Evolutionary conservation across 1,140 invertebrate genomes (phyloP), one percentile per base, ranked within the genome.

Genomic region (Drosophila quadrilineata): DNA sequence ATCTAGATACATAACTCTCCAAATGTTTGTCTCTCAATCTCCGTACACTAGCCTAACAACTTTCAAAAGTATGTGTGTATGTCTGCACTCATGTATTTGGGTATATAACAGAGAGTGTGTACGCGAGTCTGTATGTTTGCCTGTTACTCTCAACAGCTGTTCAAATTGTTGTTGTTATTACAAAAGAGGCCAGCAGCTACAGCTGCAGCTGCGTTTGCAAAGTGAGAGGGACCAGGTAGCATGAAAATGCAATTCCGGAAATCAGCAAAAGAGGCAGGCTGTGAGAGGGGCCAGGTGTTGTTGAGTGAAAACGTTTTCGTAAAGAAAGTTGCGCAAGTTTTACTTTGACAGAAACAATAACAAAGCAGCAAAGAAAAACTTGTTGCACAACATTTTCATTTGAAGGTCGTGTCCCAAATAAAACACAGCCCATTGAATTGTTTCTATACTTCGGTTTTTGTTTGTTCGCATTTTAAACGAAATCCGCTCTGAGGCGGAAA

Each of bases 341-440:
- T 65, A 17, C 52, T 24, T 57, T 56, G 41, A 6, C 52, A 40
- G n/a, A n/a, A n/a, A 40, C 12, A 54, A 21, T n/a, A 35, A 36
- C 6, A 10, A 45, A 28, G 14, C 24, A 10, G 3, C 10, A 31
- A 10, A 6, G 40, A 28, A 59, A 82, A 85, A 84, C 77, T 85
- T 84, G 76, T 84, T 84, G 76, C 76, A 80, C 76, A 80, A 80
- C 71, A 52, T 63, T 62, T 56, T 71, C 40, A 19, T 31, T 29
- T 80, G 76, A 82, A 82, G 75, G 75, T 80, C 75, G 70, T 43
- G 36, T 16, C 56, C 58, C 38, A 59, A 48, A 69, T 43, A 41
- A 43, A 33, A 38, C 38, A 72, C 50, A 59, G 31, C 22, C 29
- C 17, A 54, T 64, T 69, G 24, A 62, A 68, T 57, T 77, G 49